A percentile compares a stretch with the other conserved stretches of the same genome.
Conservation (phyloP, 2,797 vertebrate genomes). For the Lithobates sylvaticus region DNA sequence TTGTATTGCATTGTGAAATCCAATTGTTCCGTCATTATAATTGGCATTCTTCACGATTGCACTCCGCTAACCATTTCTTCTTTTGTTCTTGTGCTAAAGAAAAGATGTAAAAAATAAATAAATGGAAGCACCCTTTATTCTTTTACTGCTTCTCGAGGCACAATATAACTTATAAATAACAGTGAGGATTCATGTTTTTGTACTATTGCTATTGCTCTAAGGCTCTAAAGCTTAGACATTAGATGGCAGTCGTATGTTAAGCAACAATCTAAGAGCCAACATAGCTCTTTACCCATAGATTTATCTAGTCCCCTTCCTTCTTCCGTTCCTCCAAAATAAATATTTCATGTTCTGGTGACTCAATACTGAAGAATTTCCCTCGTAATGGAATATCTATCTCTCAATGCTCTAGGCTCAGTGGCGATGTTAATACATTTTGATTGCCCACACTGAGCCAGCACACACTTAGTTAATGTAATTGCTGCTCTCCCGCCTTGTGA, state of each 20-base stretch:
- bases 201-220: not conserved
- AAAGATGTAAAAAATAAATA: conserved; percentile 15
- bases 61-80: conserved; percentile 7
- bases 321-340: not conserved
- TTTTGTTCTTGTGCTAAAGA: conserved; percentile 12
- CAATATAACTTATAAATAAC: conserved; percentile 5
- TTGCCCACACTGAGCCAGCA: not conserved
- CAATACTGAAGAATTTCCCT: not conserved
- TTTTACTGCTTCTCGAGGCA: not conserved
- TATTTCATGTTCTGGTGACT: not conserved
- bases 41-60: conserved; percentile 15
- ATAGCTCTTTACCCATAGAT: not conserved
- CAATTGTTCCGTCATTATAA: conserved; percentile 9
- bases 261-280: not conserved
- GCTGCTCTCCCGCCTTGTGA: too few species aligned
- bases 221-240: not conserved
- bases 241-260: not conserved
- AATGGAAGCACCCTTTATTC: not conserved
- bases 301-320: not conserved
- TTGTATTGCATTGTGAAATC: conserved; percentile 1
- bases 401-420: not conserved
- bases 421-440: not conserved
- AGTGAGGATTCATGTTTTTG: not conserved
- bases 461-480: not conserved
- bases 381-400: not conserved